Evolutionary conservation across 2,113 vertebrate genomes (phyloP).

Genomic region (Poecile atricapillus): DNA sequence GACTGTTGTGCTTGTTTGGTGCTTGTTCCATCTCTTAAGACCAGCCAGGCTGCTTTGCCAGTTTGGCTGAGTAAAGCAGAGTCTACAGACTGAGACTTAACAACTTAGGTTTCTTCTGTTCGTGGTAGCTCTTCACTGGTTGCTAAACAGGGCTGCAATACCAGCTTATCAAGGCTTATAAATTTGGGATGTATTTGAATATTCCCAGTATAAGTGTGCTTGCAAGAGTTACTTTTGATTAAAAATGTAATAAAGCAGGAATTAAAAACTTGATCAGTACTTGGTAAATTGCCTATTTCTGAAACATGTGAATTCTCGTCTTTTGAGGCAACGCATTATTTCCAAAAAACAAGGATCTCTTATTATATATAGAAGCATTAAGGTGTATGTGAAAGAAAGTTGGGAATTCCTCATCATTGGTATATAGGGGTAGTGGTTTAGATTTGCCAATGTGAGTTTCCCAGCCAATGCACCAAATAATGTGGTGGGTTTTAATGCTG

Average conservation of each 20-base stretch:
- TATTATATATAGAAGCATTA: not conserved
- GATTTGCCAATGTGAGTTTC: too few species aligned
- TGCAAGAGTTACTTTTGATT: not conserved
- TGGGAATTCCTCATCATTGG: not conserved
- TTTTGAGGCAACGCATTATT: accelerated
- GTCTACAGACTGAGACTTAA: not conserved
- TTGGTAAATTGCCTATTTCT: not conserved
- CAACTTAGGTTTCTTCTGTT: not conserved
- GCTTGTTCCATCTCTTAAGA: not conserved
- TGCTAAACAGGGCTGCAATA: not conserved
- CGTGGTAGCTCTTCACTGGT: not conserved
- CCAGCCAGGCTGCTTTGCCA: not conserved
- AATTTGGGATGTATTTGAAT: not conserved
- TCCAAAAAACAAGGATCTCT: not conserved
- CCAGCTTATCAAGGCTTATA: not conserved
- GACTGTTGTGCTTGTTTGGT: accelerated
- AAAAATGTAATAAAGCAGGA: not conserved
- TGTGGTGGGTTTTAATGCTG: too few species aligned
- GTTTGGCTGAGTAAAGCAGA: not conserved
- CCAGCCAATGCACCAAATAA: too few species aligned
- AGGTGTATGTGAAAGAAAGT: not conserved
- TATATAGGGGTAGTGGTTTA: not conserved
- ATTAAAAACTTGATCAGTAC: not conserved
- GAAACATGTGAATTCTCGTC: not conserved
- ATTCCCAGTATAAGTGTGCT: not conserved